A percentile compares a stretch with the other conserved stretches of the same genome.
These are phyloP conservation scores for Myanophis thanlyinensis DNA, from an alignment of 2,113 vertebrate species.

Conservation along the genomic window DNA sequence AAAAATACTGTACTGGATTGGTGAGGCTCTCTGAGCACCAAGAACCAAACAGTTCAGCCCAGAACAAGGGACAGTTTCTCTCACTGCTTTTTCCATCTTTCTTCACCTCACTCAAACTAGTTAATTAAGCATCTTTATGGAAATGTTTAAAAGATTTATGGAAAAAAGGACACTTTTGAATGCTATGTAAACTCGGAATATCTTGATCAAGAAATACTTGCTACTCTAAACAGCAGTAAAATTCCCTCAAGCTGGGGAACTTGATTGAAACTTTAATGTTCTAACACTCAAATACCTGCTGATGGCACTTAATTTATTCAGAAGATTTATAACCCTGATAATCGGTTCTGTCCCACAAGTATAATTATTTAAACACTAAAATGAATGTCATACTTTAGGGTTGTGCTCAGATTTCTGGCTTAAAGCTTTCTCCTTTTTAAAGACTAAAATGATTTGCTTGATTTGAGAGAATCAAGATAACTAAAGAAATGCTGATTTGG, in stretches of 20 bases:
- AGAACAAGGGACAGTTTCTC: background rate
- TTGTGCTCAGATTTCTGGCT: background rate
- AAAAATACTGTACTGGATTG: background rate
- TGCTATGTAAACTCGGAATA: background rate
- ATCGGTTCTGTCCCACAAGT: background rate
- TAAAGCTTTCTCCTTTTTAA: background rate
- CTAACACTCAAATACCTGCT: background rate
- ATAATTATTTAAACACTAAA: background rate
- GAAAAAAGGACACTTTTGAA: background rate
- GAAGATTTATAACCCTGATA: background rate
- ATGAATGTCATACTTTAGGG: background rate
- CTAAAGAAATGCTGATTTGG: background rate
- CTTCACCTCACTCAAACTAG: background rate
- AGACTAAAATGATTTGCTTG: background rate
- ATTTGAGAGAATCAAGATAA: background rate
- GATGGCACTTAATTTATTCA: background rate
- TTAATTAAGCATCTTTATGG: background rate
- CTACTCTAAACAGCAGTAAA: background rate
- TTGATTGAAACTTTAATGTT: background rate
- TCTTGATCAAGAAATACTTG: background rate
- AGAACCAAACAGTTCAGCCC: background rate
- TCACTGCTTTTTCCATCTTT: background rate
- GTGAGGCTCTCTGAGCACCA: background rate
- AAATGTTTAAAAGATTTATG: conserved; percentile 2
- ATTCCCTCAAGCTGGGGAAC: background rate